Evolutionary conservation across 2,113 vertebrate species (phyloP).

Genomic region (Spea bombifrons): DNA sequence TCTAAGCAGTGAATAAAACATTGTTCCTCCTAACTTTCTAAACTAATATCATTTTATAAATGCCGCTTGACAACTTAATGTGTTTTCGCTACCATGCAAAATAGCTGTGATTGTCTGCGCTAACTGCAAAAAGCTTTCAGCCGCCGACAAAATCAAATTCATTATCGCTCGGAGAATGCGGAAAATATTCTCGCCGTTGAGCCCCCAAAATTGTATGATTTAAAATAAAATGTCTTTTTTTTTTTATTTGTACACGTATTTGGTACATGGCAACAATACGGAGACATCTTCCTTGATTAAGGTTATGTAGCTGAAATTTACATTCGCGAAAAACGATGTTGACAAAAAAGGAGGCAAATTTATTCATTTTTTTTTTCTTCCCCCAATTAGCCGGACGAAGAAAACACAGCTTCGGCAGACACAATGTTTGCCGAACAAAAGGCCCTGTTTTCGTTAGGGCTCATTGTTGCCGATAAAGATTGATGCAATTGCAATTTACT

Average conservation of each 20-base stretch:
- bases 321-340: background rate
- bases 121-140: slow-evolving; percentile 28
- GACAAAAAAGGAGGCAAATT: slow-evolving; percentile 14
- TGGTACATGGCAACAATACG: background rate
- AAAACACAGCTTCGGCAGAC: background rate
- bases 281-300: background rate
- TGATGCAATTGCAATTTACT: slow-evolving; percentile 46
- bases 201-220: background rate
- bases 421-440: slow-evolving; percentile 12
- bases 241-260: no score
- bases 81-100: background rate
- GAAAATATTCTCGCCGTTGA: background rate
- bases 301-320: slow-evolving; percentile 3
- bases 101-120: background rate
- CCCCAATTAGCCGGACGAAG: background rate
- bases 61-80: slow-evolving; percentile 15
- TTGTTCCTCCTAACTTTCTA: background rate
- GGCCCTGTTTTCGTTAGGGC: slow-evolving; percentile 4
- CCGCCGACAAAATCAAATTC: background rate
- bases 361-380: background rate
- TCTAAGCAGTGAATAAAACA: background rate
- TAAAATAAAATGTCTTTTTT: background rate
- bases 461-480: slow-evolving; percentile 46
- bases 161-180: background rate
- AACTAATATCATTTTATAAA: background rate